Conservation (phyloP, 2,888 invertebrate species). For the Dasypogon diadema region DNA sequence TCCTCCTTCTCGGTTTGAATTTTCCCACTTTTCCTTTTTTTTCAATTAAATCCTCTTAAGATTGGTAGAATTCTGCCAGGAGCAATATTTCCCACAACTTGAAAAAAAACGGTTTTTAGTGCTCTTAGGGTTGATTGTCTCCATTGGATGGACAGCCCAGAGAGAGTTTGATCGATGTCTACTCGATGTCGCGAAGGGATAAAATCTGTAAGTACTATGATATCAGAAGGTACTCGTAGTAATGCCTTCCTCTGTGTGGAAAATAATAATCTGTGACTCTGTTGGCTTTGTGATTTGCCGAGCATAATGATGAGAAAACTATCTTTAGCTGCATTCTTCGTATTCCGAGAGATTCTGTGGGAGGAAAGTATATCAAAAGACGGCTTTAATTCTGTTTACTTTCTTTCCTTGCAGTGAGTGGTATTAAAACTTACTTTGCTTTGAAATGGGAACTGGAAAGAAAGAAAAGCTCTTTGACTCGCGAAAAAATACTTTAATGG, state of each 20-base stretch:
- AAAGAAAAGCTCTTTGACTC: slow-evolving; percentile 8
- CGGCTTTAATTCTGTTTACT: slow-evolving; percentile 33
- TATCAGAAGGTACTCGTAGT: not conserved
- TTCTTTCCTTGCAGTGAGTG: slow-evolving; percentile 14
- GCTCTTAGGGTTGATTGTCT: not conserved
- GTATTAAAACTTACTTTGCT: slow-evolving; percentile 31
- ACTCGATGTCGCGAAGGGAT: slow-evolving; percentile 6
- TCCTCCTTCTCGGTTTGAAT: not conserved
- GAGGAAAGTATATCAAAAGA: not conserved
- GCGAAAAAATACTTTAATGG: not conserved
- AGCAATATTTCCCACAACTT: slow-evolving; percentile 10
- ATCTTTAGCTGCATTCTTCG: not conserved
- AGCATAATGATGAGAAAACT: not conserved
- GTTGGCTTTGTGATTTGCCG: slow-evolving; percentile 27
- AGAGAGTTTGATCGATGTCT: slow-evolving; percentile 1
- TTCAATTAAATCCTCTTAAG: slow-evolving; percentile 46
- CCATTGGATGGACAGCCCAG: not conserved
- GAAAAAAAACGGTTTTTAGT: slow-evolving; percentile 32
- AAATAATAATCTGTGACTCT: slow-evolving; percentile 5
- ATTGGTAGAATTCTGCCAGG: not conserved
- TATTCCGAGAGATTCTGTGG: not conserved
- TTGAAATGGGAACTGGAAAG: not conserved
- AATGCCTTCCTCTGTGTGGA: not conserved
- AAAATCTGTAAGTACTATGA: not conserved
- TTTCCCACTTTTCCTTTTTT: slow-evolving; percentile 20